Conservation (phyloP, 2,888 invertebrate species). For the Deroplatys truncata region DNA sequence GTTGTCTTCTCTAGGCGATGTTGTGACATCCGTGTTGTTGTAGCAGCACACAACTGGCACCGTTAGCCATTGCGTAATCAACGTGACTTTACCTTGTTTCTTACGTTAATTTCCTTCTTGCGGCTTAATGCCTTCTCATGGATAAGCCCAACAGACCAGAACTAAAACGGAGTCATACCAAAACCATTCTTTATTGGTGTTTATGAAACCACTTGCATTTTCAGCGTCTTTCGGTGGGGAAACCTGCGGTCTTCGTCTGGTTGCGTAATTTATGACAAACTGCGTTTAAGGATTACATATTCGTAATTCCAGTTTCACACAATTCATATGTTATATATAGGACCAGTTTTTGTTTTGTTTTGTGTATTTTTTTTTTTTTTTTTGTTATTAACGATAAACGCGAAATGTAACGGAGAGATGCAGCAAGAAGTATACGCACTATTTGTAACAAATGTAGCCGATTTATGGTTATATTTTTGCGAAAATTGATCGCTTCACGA, state of each 20-base stretch:
- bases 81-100: background rate
- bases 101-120: background rate
- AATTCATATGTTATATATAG: too few species aligned
- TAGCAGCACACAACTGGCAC: background rate
- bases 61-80: background rate
- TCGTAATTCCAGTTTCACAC: too few species aligned
- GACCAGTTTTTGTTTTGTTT: too few species aligned
- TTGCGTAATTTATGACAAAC: background rate
- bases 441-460: too few species aligned
- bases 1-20: background rate
- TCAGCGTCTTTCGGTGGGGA: background rate
- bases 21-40: background rate
- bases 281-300: too few species aligned
- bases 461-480: too few species aligned
- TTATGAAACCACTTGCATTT: background rate
- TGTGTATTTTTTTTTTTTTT: too few species aligned
- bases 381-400: too few species aligned
- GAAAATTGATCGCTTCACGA: too few species aligned
- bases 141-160: background rate
- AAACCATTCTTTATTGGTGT: background rate
- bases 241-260: background rate
- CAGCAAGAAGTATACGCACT: too few species aligned
- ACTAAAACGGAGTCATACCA: background rate
- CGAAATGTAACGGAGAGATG: too few species aligned
- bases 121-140: background rate